Percentiles rank a stretch among this genome's conserved stretches.
phyloP scores from a whole-genome alignment of 2,113 vertebrate species.

The Ondatra zibethicus region DNA sequence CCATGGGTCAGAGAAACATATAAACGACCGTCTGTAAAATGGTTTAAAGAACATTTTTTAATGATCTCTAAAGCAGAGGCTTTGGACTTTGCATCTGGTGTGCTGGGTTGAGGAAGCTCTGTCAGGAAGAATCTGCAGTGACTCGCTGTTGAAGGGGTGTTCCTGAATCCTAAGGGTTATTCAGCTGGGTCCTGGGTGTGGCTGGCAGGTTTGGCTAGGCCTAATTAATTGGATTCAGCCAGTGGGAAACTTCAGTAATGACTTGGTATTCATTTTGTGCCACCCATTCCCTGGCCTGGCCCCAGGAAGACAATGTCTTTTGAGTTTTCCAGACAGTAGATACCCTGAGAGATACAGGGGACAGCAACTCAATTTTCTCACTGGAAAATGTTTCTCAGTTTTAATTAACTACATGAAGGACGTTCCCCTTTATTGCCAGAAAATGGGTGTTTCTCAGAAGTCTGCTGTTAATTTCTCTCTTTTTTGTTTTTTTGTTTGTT shows the following conservation, averaged over 20 bases:
- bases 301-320: background rate
- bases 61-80: background rate
- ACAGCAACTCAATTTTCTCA: background rate
- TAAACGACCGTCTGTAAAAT: background rate
- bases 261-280: constrained; percentile 1
- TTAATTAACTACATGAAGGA: background rate
- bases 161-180: constrained; percentile 44
- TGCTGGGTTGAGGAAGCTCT: background rate
- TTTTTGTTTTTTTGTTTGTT: no score
- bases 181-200: constrained; percentile 33
- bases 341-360: background rate
- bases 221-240: constrained; percentile 65
- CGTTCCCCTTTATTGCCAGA: background rate
- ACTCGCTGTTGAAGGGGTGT: constrained; percentile 14
- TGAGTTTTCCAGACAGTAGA: background rate
- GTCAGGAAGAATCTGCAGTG: background rate
- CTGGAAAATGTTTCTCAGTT: constrained; percentile 36
- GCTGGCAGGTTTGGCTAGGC: constrained; percentile 33
- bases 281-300: background rate
- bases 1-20: background rate
- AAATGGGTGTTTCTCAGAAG: constrained; percentile 13
- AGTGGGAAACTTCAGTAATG: constrained; percentile 55
- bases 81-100: background rate
- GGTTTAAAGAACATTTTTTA: background rate
- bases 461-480: background rate